Percentiles rank a stretch among this genome's conserved stretches.
phyloP scores from a whole-genome alignment of 2,113 vertebrate species.

The Dasyurus viverrinus region DNA sequence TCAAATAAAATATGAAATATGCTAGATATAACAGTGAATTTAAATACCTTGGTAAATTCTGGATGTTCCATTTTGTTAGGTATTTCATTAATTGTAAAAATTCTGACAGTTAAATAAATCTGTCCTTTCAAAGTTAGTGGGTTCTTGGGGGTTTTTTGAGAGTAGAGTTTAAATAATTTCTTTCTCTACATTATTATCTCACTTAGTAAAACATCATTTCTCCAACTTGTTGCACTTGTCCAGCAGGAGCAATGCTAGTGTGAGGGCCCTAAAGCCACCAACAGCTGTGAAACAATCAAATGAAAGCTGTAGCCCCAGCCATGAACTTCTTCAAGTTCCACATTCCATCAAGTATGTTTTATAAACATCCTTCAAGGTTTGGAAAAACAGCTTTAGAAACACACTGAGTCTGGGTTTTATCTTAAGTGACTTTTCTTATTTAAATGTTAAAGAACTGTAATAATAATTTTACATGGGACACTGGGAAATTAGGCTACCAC shows the following conservation, averaged over 20 bases:
- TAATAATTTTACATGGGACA: background rate
- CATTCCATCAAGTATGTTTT: background rate
- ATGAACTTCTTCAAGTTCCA: background rate
- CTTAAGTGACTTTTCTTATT: constrained; percentile 28
- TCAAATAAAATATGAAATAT: constrained; percentile 75
- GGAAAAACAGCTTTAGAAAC: background rate
- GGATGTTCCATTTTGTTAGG: constrained; percentile 75
- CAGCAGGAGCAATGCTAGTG: constrained; percentile 7
- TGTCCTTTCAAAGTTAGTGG: constrained; percentile 80
- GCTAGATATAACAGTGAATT: constrained; percentile 68
- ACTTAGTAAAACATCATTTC: constrained; percentile 72
- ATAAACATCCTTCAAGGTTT: background rate
- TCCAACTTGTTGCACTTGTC: constrained; percentile 11
- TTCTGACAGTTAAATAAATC: constrained; percentile 80
- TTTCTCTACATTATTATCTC: constrained; percentile 31
- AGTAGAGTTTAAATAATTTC: constrained; percentile 72
- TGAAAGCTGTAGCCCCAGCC: background rate
- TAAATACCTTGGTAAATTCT: constrained; percentile 80
- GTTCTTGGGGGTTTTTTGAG: constrained; percentile 70
- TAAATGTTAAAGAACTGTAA: background rate
- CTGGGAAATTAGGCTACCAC: background rate
- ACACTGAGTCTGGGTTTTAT: background rate
- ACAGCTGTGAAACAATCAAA: constrained; percentile 10
- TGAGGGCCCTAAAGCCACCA: background rate
- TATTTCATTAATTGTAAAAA: constrained; percentile 81